phyloP scores from a whole-genome alignment of 2,797 vertebrate genomes.

The Neopelma chrysocephalum region DNA sequence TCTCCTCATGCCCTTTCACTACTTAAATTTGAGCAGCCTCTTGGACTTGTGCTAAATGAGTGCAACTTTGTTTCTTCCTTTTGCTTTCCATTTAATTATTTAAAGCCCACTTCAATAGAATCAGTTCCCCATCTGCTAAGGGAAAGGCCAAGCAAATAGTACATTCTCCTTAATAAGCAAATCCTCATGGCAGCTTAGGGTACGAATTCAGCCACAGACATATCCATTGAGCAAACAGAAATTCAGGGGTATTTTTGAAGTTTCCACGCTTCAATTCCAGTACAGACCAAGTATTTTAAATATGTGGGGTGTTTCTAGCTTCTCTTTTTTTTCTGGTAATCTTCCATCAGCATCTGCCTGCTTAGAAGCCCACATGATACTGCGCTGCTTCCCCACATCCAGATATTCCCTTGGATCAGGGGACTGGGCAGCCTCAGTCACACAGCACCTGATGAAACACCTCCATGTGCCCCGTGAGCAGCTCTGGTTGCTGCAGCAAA shows the following conservation, averaged over 20 bases:
- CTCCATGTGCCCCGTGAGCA: neutral
- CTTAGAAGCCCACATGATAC: neutral
- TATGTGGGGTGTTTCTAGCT: neutral
- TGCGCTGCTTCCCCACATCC: fast-evolving
- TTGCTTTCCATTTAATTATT: neutral
- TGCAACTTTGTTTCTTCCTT: neutral
- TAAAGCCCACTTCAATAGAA: neutral
- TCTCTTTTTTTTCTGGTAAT: neutral
- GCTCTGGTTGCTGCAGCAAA: neutral
- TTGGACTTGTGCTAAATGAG: neutral
- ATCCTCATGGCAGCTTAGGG: neutral
- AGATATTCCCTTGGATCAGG: neutral
- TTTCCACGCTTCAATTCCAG: neutral
- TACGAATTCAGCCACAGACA: neutral
- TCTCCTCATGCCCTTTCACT: neutral
- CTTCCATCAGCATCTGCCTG: neutral
- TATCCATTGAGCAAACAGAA: neutral
- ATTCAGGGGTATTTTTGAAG: neutral
- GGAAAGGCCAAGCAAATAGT: neutral
- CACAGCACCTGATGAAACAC: fast-evolving
- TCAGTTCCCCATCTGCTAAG: neutral
- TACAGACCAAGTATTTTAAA: neutral
- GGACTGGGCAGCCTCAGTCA: neutral
- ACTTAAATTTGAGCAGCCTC: neutral
- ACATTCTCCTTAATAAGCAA: neutral